Evolutionary conservation across 2,113 vertebrate genomes (phyloP).

Genomic region (Archilochus colubris): DNA sequence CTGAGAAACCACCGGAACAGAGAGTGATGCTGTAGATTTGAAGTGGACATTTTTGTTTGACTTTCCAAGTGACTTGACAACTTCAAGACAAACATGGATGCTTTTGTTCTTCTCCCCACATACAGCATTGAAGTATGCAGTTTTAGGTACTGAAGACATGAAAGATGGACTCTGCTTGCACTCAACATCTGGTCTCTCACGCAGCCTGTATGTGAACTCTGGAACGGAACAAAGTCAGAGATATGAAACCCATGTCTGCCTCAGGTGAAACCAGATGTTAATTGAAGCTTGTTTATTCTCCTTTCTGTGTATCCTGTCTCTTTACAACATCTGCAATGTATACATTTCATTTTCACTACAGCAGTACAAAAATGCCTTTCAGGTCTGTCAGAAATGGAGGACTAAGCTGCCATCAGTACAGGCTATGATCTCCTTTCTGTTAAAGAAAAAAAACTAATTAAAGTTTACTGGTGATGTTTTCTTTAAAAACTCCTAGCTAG

Average conservation of each 20-base stretch:
- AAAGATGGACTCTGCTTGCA: not conserved
- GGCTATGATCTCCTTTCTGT: not conserved
- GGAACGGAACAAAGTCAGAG: not conserved
- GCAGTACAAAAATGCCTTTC: not conserved
- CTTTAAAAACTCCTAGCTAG: not conserved
- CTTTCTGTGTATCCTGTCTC: not conserved
- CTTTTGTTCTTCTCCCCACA: not conserved
- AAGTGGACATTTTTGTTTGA: not conserved
- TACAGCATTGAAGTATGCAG: not conserved
- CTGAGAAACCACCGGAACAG: not conserved
- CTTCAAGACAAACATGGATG: not conserved
- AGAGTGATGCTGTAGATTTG: not conserved
- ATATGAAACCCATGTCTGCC: not conserved
- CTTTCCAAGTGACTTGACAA: not conserved
- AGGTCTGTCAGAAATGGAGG: not conserved
- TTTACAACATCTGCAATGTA: not conserved
- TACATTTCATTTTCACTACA: not conserved
- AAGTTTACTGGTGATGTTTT: not conserved
- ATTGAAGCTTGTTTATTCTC: not conserved
- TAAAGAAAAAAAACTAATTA: not conserved
- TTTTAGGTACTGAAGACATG: not conserved
- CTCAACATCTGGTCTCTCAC: not conserved
- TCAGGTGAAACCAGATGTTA: slow-evolving; percentile 26
- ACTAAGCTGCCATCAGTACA: not conserved
- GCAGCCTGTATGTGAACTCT: not conserved